Evolutionary conservation across 2,888 invertebrate genomes (phyloP).

Genomic region (Osmoderma eremita): DNA sequence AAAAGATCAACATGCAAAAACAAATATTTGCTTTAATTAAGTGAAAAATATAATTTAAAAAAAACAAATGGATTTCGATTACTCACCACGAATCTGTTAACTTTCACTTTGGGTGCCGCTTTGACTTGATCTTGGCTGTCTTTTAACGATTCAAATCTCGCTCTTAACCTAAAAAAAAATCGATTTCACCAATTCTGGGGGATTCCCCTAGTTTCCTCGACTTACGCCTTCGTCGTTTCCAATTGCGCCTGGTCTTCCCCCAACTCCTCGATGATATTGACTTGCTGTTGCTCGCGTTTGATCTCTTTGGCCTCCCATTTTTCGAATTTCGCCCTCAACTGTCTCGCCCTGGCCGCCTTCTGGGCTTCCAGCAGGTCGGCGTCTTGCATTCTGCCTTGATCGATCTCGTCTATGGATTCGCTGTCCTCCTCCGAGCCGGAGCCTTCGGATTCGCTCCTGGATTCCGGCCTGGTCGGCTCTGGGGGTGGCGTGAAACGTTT

Average conservation of each 20-base stretch:
- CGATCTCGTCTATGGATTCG: constrained; percentile 66
- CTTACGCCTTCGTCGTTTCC: constrained; percentile 84
- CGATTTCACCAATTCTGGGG: not conserved
- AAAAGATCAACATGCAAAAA: not conserved
- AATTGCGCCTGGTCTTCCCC: constrained; percentile 79
- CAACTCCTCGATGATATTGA: constrained; percentile 59
- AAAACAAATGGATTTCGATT: not conserved
- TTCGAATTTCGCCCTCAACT: constrained; percentile 88
- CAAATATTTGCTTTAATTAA: not conserved
- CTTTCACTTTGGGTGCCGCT: constrained; percentile 73
- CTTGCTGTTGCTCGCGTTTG: constrained; percentile 66
- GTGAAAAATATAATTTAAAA: not conserved
- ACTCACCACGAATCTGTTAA: constrained; percentile 94
- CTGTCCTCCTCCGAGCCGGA: constrained; percentile 62
- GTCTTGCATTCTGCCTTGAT: constrained; percentile 55
- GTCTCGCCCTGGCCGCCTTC: constrained; percentile 82
- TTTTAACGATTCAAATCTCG: constrained; percentile 88
- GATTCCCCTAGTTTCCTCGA: constrained; percentile 30
- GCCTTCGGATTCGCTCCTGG: constrained; percentile 61
- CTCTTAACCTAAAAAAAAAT: constrained; percentile 73
- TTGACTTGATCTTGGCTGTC: constrained; percentile 66
- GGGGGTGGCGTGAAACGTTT: constrained; percentile 92
- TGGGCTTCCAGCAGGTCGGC: constrained; percentile 66
- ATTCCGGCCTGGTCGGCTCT: constrained; percentile 65
- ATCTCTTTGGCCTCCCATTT: constrained; percentile 81